Evolutionary conservation across 2,888 invertebrate species (phyloP).

Genomic region (Leptodirus hochenwartii): DNA sequence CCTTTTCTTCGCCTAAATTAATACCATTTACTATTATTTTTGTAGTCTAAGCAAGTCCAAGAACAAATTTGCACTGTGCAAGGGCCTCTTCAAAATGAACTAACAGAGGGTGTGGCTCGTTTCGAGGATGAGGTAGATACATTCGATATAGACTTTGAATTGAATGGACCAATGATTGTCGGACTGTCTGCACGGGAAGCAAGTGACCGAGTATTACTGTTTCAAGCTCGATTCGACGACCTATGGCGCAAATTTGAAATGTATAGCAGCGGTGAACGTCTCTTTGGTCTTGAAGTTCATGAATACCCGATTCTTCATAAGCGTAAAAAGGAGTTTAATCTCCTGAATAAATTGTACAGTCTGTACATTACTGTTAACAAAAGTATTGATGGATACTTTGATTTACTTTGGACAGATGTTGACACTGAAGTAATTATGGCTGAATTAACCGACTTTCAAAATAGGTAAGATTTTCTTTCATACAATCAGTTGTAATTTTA

Average conservation of each 20-base stretch:
- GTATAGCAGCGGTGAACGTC: constrained; percentile 64
- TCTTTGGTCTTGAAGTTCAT: constrained; percentile 69
- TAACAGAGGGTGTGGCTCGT: constrained; percentile 47
- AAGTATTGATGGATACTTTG: constrained; percentile 72
- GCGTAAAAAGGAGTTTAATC: constrained; percentile 67
- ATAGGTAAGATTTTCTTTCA: no score
- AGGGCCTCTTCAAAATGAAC: constrained; percentile 51
- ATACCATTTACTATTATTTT: constrained; percentile 7
- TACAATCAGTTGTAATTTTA: no score
- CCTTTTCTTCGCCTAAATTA: no score
- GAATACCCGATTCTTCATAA: constrained; percentile 66
- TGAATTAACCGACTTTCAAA: constrained; percentile 68
- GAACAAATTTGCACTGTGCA: constrained; percentile 54
- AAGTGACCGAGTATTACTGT: constrained; percentile 58
- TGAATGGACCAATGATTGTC: constrained; percentile 70
- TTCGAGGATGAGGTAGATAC: constrained; percentile 46
- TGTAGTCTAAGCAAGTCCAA: constrained; percentile 47
- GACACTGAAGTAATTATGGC: constrained; percentile 65
- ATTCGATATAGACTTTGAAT: constrained; percentile 54
- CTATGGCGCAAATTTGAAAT: constrained; percentile 66
- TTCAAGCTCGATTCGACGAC: constrained; percentile 62
- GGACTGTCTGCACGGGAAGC: constrained; percentile 74
- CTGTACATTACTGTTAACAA: constrained; percentile 69
- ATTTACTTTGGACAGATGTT: constrained; percentile 67
- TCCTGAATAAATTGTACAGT: constrained; percentile 64